Base-by-base conservation (phyloP, 2,888 invertebrate species). In the Acrocyrtus sp. region DNA sequence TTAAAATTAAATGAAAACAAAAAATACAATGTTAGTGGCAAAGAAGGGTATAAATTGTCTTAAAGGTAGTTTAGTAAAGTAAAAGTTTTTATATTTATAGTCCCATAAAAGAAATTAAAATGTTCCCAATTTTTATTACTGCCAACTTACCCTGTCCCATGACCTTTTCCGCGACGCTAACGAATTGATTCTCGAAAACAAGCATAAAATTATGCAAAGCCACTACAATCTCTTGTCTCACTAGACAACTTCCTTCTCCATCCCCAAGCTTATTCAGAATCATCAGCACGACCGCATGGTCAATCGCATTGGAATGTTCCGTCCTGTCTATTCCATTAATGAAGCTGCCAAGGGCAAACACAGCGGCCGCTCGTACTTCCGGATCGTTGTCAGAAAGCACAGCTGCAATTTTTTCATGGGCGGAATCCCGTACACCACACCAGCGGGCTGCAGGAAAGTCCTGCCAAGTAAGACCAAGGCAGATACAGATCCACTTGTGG, bases 291-390 rank as follows among this genome's bases (percentile, higher is more conserved):
- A 98, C 92, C 81, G 92, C 91, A 83, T 96, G 95, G 86, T 97
- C 96, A 72, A 97, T 93, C 83, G 92, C 93, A 85, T 94, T 95
- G 48, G 96, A 95, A 85, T 98, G 97, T 83, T 96, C 95, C 57
- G 92, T 92, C 81, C 96, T 90, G 83, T 92, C 91, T 26, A 88
- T 88, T 47, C 92, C 91, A 84, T 92, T 93, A 82, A 97, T 90
- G 85, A 96, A 96, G 22, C 96, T 93, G 76, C 98, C 98, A 75
- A 99, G 87, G 15, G 98, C 98, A 86, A 92, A 97, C 4, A 97
- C 96, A 51, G 94, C 92, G 1, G 97, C 94, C 12, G 97, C 96
- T 70, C 98, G 88, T 53, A 94, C 96, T 88, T 98, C 97, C 0
- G 98, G 95, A 50, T 91, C 89, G 1, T 89, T 87, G 86, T 97